Evolutionary conservation across 1,140 invertebrate species (phyloP), one percentile per base, ranked within the genome.

Genomic region (Drosophila mauritiana): DNA sequence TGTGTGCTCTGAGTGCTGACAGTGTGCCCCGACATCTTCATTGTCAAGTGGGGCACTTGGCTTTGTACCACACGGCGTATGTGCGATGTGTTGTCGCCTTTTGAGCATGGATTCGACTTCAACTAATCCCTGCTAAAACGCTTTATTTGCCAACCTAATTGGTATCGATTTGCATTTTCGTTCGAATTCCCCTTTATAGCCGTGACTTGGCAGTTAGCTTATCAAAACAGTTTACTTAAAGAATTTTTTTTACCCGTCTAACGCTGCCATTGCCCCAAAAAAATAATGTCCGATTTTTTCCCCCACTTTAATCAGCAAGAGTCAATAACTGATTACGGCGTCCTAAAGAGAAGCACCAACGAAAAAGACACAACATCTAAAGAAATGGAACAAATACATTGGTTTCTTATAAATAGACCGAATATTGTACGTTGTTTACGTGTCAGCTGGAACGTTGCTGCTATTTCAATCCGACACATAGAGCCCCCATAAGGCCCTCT

Each of bases 291-390:
- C 36, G 52, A 52, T 36, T 62, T 43, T 45, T 22, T 31, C 11
- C 31, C 64, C 20, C 6, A 17, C 64, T 40, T 88, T 89, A 89
- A 88, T 88, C 84, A 83, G 84, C 83, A 77, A 86, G 56, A 88
- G 83, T 86, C 83, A 88, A 88, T 86, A 86, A 82, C 82, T 86
- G 82, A 86, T 86, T 88, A 75, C 45, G 64, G 45, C 40, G 46
- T 27, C 39, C 27, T n/a, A 25, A 61, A 73, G 31, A 52, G 46
- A 31, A n/a, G 42, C 10, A 46, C 51, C 27, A 43, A 34, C 5
- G 1, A 17, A 37, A 52, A 48, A 68, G 22, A 57, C 27, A 75
- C 3, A 42, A 73, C 15, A 40, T 22, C n/a, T 42, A 45, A 73
- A 31, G 34, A 46, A 63, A 51, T 56, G 64, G 49, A 53, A 62